Evolutionary conservation across 2,888 invertebrate species (phyloP), one percentile per base, ranked within the genome.

Genomic region (Nomada flava): DNA sequence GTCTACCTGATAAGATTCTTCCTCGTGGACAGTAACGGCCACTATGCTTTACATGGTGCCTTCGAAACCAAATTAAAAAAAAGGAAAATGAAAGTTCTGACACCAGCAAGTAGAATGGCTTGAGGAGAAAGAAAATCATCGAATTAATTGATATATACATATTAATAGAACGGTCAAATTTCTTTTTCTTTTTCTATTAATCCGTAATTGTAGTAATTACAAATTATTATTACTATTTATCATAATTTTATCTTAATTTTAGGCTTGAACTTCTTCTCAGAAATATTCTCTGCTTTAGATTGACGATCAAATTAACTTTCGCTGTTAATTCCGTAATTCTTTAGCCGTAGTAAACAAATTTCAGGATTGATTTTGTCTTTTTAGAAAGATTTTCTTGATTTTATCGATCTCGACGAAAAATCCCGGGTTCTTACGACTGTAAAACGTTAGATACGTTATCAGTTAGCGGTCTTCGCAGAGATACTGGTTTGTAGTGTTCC

Each of bases 381-480:
- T n/a, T 42, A 9, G 23, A 11, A 29, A 60, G 13, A 9, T 10
- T 29, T 44, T n/a, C 2, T 13, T n/a, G 29, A 29, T 59, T 70
- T 70, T n/a, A 47, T 70, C 15, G 26, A 23, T 47, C 11, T 15
- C 57, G 47, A 10, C 11, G 20, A 60, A 42, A 62, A 71, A 60
- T 52, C 20, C 29, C n/a, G 3, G 1, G 60, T 23, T 1, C 5
- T 36, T 23, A 18, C 47, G 71, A 62, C 67, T 80, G 70, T 63
- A 68, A 53, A 71, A 63, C 52, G 62, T 70, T 79, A 67, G 71
- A 76, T 67, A 68, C 29, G 55, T 81, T 82, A 82, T 82, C 72
- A 52, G 57, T 50, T 63, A 62, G 60, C 11, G 26, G 57, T n/a
- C 29, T 68, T 63, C 20, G 42, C 59, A 20, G 26, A 52, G 76